A percentile compares a stretch with the other conserved stretches of the same genome.
Evolutionary conservation across 2,888 invertebrate genomes (phyloP).

Genomic region (Drosophila longiperda): DNA sequence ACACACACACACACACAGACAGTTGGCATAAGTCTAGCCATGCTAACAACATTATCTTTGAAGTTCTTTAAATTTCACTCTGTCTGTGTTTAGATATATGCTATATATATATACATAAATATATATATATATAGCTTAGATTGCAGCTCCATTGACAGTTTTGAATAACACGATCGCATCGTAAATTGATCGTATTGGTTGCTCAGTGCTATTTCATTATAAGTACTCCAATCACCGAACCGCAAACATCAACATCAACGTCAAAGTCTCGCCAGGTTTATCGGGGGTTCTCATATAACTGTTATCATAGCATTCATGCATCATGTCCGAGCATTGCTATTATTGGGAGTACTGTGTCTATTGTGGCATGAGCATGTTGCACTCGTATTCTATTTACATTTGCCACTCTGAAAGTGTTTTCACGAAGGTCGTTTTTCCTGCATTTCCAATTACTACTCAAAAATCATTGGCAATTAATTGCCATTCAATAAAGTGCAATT

Average conservation of each 20-base stretch:
- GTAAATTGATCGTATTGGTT: slow-evolving; percentile 37
- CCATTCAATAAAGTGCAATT: not conserved
- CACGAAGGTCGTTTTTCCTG: slow-evolving; percentile 35
- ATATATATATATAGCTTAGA: slow-evolving; percentile 2
- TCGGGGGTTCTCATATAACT: slow-evolving; percentile 36
- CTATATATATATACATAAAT: not conserved
- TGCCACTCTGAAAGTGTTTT: slow-evolving; percentile 42
- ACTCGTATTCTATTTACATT: slow-evolving; percentile 33
- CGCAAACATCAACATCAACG: slow-evolving; percentile 38
- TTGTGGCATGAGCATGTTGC: not conserved
- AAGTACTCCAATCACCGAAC: slow-evolving; percentile 33
- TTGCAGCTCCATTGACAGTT: slow-evolving; percentile 36
- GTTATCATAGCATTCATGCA: slow-evolving; percentile 54
- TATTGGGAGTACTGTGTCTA: not conserved
- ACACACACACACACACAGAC: no score
- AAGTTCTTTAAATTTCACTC: slow-evolving; percentile 23
- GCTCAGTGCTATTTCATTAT: slow-evolving; percentile 10
- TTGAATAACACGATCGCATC: slow-evolving; percentile 39
- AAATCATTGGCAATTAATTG: not conserved
- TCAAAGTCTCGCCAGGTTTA: slow-evolving; percentile 29
- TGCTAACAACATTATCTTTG: slow-evolving; percentile 2
- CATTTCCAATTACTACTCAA: slow-evolving; percentile 21
- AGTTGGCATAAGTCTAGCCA: not conserved
- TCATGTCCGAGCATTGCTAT: slow-evolving; percentile 28
- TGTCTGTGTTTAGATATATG: slow-evolving; percentile 1